Base-by-base conservation (phyloP, 30 jellyfish, hydroid and myxozoan species). In the Catostylus mosaicus region DNA sequence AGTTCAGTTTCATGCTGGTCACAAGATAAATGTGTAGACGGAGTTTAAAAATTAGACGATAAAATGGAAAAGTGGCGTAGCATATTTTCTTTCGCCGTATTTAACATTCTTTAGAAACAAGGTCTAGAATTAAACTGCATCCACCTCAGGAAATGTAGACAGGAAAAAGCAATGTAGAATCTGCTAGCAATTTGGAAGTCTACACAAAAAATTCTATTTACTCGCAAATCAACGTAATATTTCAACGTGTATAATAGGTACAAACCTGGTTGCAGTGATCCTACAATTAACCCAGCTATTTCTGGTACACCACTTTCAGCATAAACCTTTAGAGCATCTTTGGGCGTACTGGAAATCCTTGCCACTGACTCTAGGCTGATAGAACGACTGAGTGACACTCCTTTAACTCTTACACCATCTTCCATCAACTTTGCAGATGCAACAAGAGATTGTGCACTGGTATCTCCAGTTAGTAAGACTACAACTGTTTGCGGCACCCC, bases 401-500 rank as follows among this genome's bases (percentile, higher is more conserved):
- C 88, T 3, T 47, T 77, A 0, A 77, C 68, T 26, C 34, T 54
- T 14, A 77, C 78, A 11, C 78, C 78, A 35, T 36, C 79, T 23
- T 52, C 54, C 7, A 40, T 43, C 37, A 74, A 35, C 59, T 12
- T 71, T 33, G 12, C 35, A 32, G 69, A 81, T 24, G 76, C 77
- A 1, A 80, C 81, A 30, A 66, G 77, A 30, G 83, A 52, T 30
- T 81, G 64, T 5, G 56, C 26, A 51, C 52, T 85, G 8, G 32
- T 33, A 43, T 36, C 80, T 12, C 63, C 24, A 75, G 77, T 52
- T 7, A 82, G 72, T 30, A 85, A 73, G 1, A 75, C 51, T 2
- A 68, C 23, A 6, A 64, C 75, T 19, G 83, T 64, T 65, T 75
- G 62, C 18, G 89, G 88, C 3, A 74, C 59, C 1, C 87, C 87